phyloP scores from a whole-genome alignment of 53 echinoderm and acorn worm species.

The Arbacia lixula region DNA sequence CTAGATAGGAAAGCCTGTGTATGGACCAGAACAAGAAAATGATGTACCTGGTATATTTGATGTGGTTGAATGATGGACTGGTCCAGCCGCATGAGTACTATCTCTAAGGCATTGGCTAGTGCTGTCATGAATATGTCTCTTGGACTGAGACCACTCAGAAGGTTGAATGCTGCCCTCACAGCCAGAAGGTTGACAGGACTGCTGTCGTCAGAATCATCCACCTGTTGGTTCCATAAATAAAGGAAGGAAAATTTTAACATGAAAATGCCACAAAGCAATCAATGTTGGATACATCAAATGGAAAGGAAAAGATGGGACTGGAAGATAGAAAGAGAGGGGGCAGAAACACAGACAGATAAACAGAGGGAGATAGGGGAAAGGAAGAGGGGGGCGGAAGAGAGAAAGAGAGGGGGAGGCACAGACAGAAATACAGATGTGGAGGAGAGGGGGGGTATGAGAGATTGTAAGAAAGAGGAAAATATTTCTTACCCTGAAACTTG shows the following conservation, averaged over 20 bases:
- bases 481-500: constrained; percentile 89
- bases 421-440: too few species aligned
- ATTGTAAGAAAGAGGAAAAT: too few species aligned
- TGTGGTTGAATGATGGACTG: constrained; percentile 58
- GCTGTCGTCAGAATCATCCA: constrained; percentile 59
- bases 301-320: too few species aligned
- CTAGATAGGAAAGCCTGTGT: too few species aligned
- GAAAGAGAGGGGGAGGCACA: too few species aligned
- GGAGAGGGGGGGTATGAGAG: neutral
- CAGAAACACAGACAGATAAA: neutral
- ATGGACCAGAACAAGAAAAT: too few species aligned
- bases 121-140: constrained; percentile 74
- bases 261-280: too few species aligned
- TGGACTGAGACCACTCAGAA: constrained; percentile 71
- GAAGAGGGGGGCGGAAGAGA: too few species aligned
- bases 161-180: constrained; percentile 70
- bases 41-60: constrained; percentile 79
- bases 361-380: neutral
- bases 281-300: too few species aligned
- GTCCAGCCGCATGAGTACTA: constrained; percentile 79
- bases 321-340: neutral
- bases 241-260: too few species aligned
- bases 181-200: constrained; percentile 72
- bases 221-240: too few species aligned
- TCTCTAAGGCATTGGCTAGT: constrained; percentile 92